Percentiles rank a stretch among this genome's conserved stretches.
Conservation (phyloP, 92 coral and sea anemone genomes). For the Paramuricea clavata region DNA sequence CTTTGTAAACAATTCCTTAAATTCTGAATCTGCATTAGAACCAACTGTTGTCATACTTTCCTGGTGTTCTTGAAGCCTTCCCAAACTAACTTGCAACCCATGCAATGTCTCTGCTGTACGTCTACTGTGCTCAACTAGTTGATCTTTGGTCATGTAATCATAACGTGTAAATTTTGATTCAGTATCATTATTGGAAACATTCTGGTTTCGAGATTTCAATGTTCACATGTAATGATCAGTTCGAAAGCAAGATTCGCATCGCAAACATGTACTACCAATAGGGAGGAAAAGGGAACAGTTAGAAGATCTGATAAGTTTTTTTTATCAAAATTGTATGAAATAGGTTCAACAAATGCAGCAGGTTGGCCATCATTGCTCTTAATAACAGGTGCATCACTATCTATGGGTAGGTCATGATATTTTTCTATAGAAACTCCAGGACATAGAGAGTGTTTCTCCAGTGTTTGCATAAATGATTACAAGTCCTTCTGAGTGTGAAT, state of each 20-base stretch:
- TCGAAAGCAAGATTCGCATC: not conserved
- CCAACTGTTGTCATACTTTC: slow-evolving; percentile 57
- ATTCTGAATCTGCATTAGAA: slow-evolving; percentile 36
- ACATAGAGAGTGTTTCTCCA: not conserved
- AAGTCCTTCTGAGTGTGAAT: not conserved
- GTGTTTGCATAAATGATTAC: not conserved
- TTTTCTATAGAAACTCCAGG: not conserved
- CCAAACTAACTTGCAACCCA: slow-evolving; percentile 38
- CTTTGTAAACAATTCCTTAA: slow-evolving; percentile 32
- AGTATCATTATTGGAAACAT: not conserved
- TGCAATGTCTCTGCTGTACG: slow-evolving; percentile 52
- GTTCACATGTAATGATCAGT: not conserved
- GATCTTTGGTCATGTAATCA: slow-evolving; percentile 60
- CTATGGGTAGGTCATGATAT: not conserved
- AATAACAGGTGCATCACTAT: not conserved
- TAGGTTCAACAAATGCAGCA: not conserved
- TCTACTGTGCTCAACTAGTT: slow-evolving; percentile 51
- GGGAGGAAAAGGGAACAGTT: not conserved
- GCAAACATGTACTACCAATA: not conserved
- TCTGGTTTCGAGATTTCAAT: not conserved
- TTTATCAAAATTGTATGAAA: not conserved
- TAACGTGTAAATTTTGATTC: slow-evolving; percentile 45
- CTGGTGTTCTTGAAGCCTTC: slow-evolving; percentile 48
- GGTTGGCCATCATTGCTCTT: not conserved
- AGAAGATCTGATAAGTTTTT: not conserved